Percentiles rank a stretch among this genome's conserved stretches.
Evolutionary conservation across 2,113 vertebrate genomes (phyloP).

Genomic region (Clarias magur): DNA sequence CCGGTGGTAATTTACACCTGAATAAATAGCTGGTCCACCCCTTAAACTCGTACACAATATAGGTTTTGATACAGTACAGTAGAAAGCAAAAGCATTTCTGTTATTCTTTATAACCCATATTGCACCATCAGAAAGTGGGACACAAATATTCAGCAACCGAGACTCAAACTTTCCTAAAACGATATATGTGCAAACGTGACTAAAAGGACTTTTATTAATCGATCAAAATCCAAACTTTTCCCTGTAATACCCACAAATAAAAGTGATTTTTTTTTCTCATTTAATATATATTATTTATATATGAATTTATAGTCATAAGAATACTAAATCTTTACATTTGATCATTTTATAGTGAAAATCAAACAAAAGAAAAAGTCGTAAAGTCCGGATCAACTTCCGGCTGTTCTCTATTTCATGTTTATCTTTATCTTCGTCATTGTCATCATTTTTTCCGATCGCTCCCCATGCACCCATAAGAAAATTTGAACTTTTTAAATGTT

Average conservation of each 20-base stretch:
- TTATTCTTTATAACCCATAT: conserved; percentile 62
- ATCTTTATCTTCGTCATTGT: conserved; percentile 28
- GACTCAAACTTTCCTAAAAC: conserved; percentile 74
- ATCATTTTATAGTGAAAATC: conserved; percentile 83
- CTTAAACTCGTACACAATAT: conserved; percentile 69
- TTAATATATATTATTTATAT: conserved; percentile 70
- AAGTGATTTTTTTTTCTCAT: conserved; percentile 74
- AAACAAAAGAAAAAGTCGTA: background rate
- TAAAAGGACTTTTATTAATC: conserved; percentile 82
- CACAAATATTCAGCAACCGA: conserved; percentile 76
- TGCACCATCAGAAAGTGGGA: conserved; percentile 79
- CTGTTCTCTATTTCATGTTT: conserved; percentile 71
- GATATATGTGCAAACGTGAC: conserved; percentile 86
- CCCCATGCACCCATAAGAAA: conserved; percentile 96
- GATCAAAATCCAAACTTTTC: conserved; percentile 73
- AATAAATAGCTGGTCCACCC: conserved; percentile 70
- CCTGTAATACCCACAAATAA: conserved; percentile 88
- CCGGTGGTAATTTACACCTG: conserved; percentile 76
- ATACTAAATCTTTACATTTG: conserved; percentile 83
- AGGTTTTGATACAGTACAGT: conserved; percentile 73
- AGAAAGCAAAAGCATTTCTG: conserved; percentile 73
- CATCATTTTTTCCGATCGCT: conserved; percentile 54
- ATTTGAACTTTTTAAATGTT: conserved; percentile 57
- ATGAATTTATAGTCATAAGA: conserved; percentile 58
- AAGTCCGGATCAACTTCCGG: conserved; percentile 74